A percentile compares a stretch with the other conserved stretches of the same genome.
Conservation (phyloP, 2,888 invertebrate species). For the Yponomeuta malinellus region DNA sequence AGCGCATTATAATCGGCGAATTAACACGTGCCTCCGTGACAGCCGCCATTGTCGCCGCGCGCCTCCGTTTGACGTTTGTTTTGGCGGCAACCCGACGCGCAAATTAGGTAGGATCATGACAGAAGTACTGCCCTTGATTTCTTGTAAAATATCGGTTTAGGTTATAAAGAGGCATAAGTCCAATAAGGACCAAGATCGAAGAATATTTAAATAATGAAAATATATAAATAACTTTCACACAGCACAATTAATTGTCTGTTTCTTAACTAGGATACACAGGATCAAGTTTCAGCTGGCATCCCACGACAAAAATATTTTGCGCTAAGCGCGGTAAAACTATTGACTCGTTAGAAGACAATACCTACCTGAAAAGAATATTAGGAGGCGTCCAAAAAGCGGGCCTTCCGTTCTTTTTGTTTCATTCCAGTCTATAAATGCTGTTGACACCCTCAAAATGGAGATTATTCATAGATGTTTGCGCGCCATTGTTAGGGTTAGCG, state of each 20-base stretch:
- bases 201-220: too few relatives aligned
- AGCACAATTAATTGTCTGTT: too few relatives aligned
- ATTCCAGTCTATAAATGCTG: constrained; percentile 45
- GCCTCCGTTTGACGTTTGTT: constrained; percentile 57
- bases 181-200: too few relatives aligned
- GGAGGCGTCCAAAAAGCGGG: neutral
- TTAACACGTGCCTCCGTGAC: constrained; percentile 42
- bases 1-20: constrained; percentile 48
- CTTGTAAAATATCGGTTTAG: neutral
- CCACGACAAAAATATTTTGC: too few relatives aligned
- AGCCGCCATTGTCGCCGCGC: constrained; percentile 47
- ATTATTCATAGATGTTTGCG: constrained; percentile 71
- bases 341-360: too few relatives aligned
- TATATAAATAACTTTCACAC: too few relatives aligned
- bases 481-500: constrained; percentile 59
- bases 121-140: neutral
- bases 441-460: constrained; percentile 71
- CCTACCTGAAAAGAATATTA: too few relatives aligned
- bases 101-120: constrained; percentile 2
- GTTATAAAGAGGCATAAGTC: neutral
- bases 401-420: neutral
- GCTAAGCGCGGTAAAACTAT: too few relatives aligned
- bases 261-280: too few relatives aligned
- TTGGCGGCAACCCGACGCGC: constrained; percentile 56
- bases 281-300: too few relatives aligned